A percentile compares a stretch with the other conserved stretches of the same genome.
These are phyloP conservation scores for Latrodectus elegans DNA, from an alignment of 2,888 invertebrate species.

Conservation along the genomic window DNA sequence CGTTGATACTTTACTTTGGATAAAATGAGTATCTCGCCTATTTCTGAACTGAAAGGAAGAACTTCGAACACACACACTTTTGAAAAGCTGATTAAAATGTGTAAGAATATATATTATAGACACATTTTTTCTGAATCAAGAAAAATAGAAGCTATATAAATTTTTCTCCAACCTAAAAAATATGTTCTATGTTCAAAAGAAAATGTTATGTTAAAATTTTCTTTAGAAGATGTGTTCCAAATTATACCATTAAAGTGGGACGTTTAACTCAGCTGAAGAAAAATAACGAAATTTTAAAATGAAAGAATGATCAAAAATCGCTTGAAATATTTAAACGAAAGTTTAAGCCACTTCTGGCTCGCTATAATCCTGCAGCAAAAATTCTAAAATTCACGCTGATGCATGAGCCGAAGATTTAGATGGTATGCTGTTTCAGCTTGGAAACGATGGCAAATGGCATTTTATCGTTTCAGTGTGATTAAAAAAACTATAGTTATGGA, in stretches of 20 bases:
- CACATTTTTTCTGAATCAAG: background rate
- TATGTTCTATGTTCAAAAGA: background rate
- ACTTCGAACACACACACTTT: no score
- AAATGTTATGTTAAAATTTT: background rate
- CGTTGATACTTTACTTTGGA: no score
- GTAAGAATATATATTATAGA: no score
- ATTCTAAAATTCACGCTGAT: conserved; percentile 6
- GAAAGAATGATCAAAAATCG: background rate
- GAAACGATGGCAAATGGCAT: background rate
- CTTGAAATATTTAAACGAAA: background rate
- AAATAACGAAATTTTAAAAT: background rate
- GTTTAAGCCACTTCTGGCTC: background rate
- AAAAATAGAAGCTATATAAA: conserved; percentile 3
- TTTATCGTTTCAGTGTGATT: background rate
- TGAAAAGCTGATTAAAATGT: no score
- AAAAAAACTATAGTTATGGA: background rate
- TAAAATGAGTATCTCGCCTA: no score
- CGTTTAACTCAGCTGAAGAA: background rate
- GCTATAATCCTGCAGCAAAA: background rate
- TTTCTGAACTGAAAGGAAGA: no score
- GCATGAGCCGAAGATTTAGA: background rate
- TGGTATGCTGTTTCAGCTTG: conserved; percentile 3
- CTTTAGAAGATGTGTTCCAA: background rate
- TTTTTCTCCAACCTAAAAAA: background rate
- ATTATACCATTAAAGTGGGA: background rate